A percentile compares a stretch with the other conserved stretches of the same genome.
Evolutionary conservation across 2,888 invertebrate genomes (phyloP).

Genomic region (Laspeyria flexula): DNA sequence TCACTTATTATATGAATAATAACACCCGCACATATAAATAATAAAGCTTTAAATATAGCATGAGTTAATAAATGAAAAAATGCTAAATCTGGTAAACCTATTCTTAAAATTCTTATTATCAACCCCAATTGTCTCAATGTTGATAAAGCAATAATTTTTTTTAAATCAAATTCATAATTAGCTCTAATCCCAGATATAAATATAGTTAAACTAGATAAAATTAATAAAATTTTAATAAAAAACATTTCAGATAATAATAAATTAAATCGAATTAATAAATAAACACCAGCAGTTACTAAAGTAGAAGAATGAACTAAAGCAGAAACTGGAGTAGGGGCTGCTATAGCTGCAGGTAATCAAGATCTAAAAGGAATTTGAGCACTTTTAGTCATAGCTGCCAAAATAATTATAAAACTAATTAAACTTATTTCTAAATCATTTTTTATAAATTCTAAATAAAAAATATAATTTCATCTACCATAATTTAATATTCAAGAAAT

Average conservation of each 20-base stretch:
- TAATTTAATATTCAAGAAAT: conserved; percentile 86
- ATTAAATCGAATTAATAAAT: conserved; percentile 90
- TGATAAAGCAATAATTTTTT: conserved; percentile 92
- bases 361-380: conserved; percentile 93
- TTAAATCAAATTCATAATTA: conserved; percentile 89
- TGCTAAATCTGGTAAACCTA: conserved; percentile 83
- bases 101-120: conserved; percentile 88
- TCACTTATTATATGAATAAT: conserved; percentile 88
- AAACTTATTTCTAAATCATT: conserved; percentile 72
- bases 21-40: conserved; percentile 90
- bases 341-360: conserved; percentile 91
- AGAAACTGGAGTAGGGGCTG: conserved; percentile 92
- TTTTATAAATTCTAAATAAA: conserved; percentile 81
- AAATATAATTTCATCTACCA: conserved; percentile 84
- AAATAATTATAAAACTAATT: conserved; percentile 74
- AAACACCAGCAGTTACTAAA: conserved; percentile 91
- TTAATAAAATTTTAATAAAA: conserved; percentile 80
- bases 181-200: conserved; percentile 87
- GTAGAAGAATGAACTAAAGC: conserved; percentile 92
- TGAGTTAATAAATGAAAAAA: conserved; percentile 91
- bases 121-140: conserved; percentile 91
- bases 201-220: conserved; percentile 86
- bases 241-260: conserved; percentile 69
- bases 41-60: conserved; percentile 91
- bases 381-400: conserved; percentile 90